phyloP scores from a whole-genome alignment of 2,888 invertebrate genomes.

The Pachymerium ferrugineum region DNA sequence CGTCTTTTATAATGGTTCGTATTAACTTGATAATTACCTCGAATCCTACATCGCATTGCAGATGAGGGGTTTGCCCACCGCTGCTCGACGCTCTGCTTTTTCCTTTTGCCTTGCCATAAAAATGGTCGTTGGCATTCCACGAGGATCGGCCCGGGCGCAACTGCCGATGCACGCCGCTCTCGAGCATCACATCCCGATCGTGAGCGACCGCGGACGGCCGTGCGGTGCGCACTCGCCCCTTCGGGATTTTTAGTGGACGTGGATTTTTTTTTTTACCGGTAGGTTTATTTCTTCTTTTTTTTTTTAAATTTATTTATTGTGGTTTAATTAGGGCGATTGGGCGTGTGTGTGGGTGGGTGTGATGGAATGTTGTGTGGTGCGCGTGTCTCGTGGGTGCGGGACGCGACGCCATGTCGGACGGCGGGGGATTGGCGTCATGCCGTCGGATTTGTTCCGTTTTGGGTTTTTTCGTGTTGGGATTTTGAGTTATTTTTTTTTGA shows the following conservation, averaged over 20 bases:
- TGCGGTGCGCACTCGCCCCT: neutral
- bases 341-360: neutral
- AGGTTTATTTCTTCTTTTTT: neutral
- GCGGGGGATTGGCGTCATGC: neutral
- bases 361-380: neutral
- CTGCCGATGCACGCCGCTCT: slow-evolving; percentile 3
- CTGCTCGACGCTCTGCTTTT: slow-evolving; percentile 7
- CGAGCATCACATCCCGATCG: slow-evolving; percentile 9
- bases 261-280: neutral
- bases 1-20: slow-evolving; percentile 34
- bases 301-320: neutral
- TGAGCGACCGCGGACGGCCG: slow-evolving; percentile 10
- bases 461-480: neutral
- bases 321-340: no score
- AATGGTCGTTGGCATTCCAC: slow-evolving; percentile 33
- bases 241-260: no score
- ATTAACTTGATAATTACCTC: slow-evolving; percentile 36
- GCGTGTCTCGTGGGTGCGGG: slow-evolving; percentile 22
- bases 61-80: slow-evolving; percentile 10
- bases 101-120: slow-evolving; percentile 29
- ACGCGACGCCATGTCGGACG: neutral
- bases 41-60: slow-evolving; percentile 33
- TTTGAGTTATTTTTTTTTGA: neutral
- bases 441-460: neutral
- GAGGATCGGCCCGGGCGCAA: slow-evolving; percentile 25